Evolutionary conservation across 2,797 vertebrate species (phyloP), one percentile per base, ranked within the genome.

Genomic region (Crypturellus tataupa): DNA sequence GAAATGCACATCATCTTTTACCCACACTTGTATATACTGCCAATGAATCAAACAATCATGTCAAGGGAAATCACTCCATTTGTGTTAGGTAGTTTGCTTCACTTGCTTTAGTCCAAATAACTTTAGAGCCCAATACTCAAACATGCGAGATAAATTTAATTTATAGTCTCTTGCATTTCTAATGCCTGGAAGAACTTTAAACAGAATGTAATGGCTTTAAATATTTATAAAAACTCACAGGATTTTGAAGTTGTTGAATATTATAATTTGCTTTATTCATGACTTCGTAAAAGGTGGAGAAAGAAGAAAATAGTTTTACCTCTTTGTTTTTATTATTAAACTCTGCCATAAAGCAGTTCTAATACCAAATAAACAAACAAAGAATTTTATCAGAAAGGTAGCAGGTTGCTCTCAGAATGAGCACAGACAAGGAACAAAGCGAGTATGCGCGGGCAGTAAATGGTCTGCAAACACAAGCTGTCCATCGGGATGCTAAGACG

Each of bases 151-250:
- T 82, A 87, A 92, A 95, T 87, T 79, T 82, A 94, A 95, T 95
- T 95, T 85, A 67, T 46, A 79, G 55, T 67, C 59, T 37, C 69
- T 87, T 70, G 63, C 81, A 87, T 86, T 93, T 91, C 87, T 83
- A 91, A 92, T 87, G 56, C 58, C 89, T 64, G 15, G 39, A 35
- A 90, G 85, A 91, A 83, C 78, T 87, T 84, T 33, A 87, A 67
- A 77, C 18, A 63, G 79, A 82, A 56, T 73, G 63, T 53, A 88
- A 83, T 4, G 2, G 40, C 47, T 92, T 92, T 67, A 95, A 95
- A 94, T 92, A 96, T 96, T 93, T 94, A 95, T 95, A 91, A 89
- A 95, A 87, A 37, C 31, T 81, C 82, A 64, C 6, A 91, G 39
- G 59, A 67, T 80, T 81, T 39, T 60, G 70, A 87, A 85, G 68